These are phyloP conservation scores for Papilio gigon DNA, from an alignment of 2,888 invertebrate species.

Conservation along the genomic window DNA sequence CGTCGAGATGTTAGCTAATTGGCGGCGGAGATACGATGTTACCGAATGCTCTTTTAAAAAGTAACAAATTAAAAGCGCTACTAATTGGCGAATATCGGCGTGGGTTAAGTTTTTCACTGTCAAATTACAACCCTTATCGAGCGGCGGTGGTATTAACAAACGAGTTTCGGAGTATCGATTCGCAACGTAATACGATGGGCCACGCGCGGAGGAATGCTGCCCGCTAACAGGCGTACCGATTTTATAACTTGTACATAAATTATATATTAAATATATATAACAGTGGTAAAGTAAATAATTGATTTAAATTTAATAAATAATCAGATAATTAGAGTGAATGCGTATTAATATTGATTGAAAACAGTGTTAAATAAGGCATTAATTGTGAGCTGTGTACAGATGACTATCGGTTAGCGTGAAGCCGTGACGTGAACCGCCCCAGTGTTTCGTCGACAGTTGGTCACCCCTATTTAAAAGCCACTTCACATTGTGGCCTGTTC, in stretches of 20 bases:
- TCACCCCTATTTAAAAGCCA: conserved; percentile 79
- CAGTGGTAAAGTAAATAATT: not conserved
- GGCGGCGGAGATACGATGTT: conserved; percentile 77
- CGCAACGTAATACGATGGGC: conserved; percentile 21
- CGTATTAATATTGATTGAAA: conserved; percentile 45
- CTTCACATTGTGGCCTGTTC: conserved; percentile 81
- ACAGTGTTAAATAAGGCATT: conserved; percentile 75
- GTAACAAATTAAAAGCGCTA: conserved; percentile 32
- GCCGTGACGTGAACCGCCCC: conserved; percentile 74
- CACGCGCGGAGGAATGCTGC: conserved; percentile 24
- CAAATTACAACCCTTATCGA: conserved; percentile 35
- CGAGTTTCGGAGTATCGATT: conserved; percentile 33
- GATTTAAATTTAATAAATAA: not conserved
- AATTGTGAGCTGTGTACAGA: conserved; percentile 76
- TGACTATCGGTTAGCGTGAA: conserved; percentile 78
- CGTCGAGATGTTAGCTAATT: conserved; percentile 81
- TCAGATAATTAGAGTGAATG: not conserved
- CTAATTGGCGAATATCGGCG: conserved; percentile 31
- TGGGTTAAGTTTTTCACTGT: conserved; percentile 31
- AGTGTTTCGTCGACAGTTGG: conserved; percentile 79
- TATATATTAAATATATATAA: not conserved
- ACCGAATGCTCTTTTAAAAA: conserved; percentile 57
- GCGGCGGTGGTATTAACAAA: conserved; percentile 29
- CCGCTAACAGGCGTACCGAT: not conserved
- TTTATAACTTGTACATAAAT: conserved; percentile 1